These are phyloP conservation scores for Drosophila jambulina DNA, from an alignment of 1,140 invertebrate species.

Conservation along the genomic window DNA sequence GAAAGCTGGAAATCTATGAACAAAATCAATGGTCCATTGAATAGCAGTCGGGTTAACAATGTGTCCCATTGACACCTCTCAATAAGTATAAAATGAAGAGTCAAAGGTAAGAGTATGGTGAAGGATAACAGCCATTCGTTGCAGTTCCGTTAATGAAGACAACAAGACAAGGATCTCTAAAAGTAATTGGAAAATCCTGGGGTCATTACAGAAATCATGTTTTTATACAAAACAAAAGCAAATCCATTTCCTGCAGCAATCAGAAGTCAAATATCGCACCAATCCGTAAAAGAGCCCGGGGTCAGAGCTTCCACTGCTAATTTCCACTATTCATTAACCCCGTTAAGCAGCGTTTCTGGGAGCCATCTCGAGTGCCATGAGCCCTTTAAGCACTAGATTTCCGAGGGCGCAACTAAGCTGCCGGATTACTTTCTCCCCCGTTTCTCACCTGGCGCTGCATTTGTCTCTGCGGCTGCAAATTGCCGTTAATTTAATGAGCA, in stretches of 20 bases:
- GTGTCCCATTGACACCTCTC: background rate
- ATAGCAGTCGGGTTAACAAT: background rate
- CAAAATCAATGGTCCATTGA: slow-evolving; percentile 8
- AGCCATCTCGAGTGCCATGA: slow-evolving; percentile 7
- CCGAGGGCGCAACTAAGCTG: background rate
- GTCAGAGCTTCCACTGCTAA: slow-evolving; percentile 10
- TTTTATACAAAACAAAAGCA: background rate
- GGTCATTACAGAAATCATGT: background rate
- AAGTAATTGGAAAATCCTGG: background rate
- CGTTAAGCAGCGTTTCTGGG: background rate
- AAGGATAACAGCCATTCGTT: background rate
- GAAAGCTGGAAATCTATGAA: background rate
- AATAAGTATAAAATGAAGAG: background rate
- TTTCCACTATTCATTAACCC: slow-evolving; percentile 15
- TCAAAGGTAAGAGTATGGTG: background rate
- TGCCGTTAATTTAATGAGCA: slow-evolving; percentile 78
- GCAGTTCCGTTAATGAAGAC: background rate
- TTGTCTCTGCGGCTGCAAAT: slow-evolving; percentile 71
- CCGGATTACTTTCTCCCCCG: slow-evolving; percentile 10
- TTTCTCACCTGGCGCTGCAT: slow-evolving; percentile 47
- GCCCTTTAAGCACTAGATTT: slow-evolving; percentile 11
- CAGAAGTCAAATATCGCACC: background rate
- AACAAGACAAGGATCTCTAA: background rate
- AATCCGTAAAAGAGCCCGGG: background rate
- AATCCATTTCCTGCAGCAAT: background rate